These are phyloP conservation scores for Macrotis lagotis DNA, from an alignment of 2,113 vertebrate genomes.

Conservation along the genomic window DNA sequence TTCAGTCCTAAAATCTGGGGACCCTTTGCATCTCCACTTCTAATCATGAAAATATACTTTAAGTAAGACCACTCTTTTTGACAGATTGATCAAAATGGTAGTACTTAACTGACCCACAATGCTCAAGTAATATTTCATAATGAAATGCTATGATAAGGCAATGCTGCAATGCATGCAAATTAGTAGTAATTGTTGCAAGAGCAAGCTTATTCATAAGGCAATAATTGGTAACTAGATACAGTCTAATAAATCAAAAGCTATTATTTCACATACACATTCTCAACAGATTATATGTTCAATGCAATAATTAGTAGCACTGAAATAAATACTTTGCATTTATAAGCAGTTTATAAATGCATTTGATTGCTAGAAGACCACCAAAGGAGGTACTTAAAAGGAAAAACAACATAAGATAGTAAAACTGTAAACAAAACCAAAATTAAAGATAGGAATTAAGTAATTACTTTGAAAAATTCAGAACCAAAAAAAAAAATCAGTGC, in stretches of 20 bases:
- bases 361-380: not conserved
- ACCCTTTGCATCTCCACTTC: not conserved
- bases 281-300: not conserved
- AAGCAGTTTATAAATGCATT: not conserved
- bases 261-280: not conserved
- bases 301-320: not conserved
- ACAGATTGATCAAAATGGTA: not conserved
- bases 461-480: not conserved
- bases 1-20: not conserved
- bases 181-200: not conserved
- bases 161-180: not conserved
- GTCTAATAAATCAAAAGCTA: not conserved
- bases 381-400: not conserved
- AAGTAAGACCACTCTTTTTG: not conserved
- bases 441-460: not conserved
- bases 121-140: not conserved
- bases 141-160: too few species aligned
- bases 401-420: not conserved
- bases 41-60: not conserved
- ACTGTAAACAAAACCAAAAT: not conserved
- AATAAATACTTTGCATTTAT: not conserved
- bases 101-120: not conserved
- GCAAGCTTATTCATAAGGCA: not conserved
- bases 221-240: too few species aligned
- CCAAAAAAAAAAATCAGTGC: not conserved